Percentiles rank a stretch among this genome's conserved stretches.
Conservation (phyloP, 2,888 invertebrate species). For the Parasteatoda lunata region DNA sequence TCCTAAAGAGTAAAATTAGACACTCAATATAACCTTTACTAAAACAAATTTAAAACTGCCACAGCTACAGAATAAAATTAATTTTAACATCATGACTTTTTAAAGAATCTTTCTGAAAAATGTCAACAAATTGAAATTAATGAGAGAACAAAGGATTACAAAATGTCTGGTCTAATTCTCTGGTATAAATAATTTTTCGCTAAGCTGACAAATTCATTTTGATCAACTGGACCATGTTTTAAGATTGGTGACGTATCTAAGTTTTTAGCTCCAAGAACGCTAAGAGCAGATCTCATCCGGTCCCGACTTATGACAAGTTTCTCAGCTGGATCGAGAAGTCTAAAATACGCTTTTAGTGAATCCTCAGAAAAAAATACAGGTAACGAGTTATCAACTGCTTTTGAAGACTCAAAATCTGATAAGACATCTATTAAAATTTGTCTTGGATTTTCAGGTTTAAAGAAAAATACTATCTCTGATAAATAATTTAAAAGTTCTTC, state of each 20-base stretch:
- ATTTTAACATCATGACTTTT: no score
- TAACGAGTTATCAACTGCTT: neutral
- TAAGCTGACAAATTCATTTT: constrained; percentile 24
- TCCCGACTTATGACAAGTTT: constrained; percentile 31
- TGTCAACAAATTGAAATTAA: no score
- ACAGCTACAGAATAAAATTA: no score
- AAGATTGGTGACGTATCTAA: neutral
- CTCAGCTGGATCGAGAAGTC: constrained; percentile 34
- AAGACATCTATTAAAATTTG: constrained; percentile 11
- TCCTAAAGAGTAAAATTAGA: no score
- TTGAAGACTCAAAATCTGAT: constrained; percentile 15
- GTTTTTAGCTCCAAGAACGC: constrained; percentile 15
- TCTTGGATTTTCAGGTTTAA: constrained; percentile 35
- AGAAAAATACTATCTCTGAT: constrained; percentile 33
- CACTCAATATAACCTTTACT: no score
- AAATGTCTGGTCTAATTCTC: neutral
- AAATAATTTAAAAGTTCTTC: constrained; percentile 25
- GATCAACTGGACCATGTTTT: constrained; percentile 17
- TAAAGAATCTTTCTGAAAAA: no score
- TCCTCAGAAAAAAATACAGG: constrained; percentile 22
- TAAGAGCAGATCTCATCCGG: constrained; percentile 25
- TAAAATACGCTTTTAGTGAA: constrained; percentile 42
- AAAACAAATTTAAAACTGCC: no score
- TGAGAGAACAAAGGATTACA: no score
- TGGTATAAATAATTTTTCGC: neutral